Conservation (phyloP, 2,797 vertebrate species). For the Poecilia velifera region DNA sequence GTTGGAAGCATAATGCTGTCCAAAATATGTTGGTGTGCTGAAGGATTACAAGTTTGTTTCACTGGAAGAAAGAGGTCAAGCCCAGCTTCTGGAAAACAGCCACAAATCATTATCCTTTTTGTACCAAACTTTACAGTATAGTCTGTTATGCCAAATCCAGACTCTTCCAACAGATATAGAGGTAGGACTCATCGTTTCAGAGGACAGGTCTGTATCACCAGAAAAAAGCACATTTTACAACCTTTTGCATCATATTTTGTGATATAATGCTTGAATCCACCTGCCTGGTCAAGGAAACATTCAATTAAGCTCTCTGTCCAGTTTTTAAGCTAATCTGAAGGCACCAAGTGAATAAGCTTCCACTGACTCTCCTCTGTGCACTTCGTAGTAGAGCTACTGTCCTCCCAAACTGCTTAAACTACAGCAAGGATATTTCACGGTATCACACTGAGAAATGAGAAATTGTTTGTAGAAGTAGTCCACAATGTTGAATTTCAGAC, state of each 20-base stretch:
- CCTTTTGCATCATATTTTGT: not conserved
- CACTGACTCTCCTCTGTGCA: not conserved
- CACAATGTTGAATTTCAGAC: not conserved
- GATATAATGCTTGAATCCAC: not conserved
- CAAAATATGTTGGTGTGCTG: not conserved
- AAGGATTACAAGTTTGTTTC: not conserved
- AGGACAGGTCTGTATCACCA: not conserved
- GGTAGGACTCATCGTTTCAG: not conserved
- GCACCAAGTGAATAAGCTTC: not conserved
- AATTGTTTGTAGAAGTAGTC: not conserved
- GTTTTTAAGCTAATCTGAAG: not conserved
- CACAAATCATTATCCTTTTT: not conserved
- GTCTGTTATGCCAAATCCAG: not conserved
- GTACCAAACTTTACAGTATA: not conserved
- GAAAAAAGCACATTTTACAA: not conserved
- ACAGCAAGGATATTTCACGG: not conserved
- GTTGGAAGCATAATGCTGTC: not conserved
- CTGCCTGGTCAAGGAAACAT: not conserved
- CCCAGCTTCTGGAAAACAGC: not conserved
- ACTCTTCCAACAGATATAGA: not conserved
- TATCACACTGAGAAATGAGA: not conserved
- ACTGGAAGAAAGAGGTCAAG: not conserved
- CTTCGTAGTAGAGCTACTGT: not conserved
- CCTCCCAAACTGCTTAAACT: not conserved
- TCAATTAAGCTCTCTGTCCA: not conserved